Evolutionary conservation across 2,888 invertebrate genomes (phyloP).

Genomic region (Eretmocerus hayati): DNA sequence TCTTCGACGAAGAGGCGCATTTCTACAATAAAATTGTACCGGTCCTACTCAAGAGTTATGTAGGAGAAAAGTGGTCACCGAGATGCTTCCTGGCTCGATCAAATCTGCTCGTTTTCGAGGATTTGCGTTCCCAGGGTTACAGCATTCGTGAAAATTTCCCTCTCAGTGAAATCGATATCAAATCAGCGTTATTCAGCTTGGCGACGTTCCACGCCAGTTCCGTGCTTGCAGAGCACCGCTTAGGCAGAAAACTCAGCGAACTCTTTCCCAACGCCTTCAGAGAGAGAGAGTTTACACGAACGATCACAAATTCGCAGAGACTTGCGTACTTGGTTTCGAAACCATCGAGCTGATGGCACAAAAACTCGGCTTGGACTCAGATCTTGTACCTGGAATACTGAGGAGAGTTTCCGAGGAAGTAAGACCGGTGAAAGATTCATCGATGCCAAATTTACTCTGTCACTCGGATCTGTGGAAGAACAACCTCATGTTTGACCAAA

Average conservation of each 20-base stretch:
- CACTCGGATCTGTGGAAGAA: no score
- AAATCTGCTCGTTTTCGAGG: conserved; percentile 44
- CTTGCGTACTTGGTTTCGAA: not conserved
- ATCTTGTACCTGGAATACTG: not conserved
- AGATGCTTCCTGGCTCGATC: conserved; percentile 36
- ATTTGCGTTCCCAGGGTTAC: conserved; percentile 38
- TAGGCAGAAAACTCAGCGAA: conserved; percentile 3
- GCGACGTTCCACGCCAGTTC: conserved; percentile 35
- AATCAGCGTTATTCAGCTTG: conserved; percentile 27
- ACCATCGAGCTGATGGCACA: not conserved
- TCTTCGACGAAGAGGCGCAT: conserved; percentile 24
- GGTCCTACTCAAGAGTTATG: not conserved
- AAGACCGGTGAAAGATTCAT: no score
- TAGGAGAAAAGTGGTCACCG: conserved; percentile 30
- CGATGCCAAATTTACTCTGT: no score
- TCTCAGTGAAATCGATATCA: conserved; percentile 20
- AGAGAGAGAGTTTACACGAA: conserved; percentile 1
- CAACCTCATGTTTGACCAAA: conserved; percentile 7
- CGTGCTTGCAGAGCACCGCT: conserved; percentile 27
- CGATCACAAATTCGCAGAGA: not conserved
- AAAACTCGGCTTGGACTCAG: not conserved
- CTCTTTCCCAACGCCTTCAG: conserved; percentile 3
- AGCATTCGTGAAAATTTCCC: conserved; percentile 26
- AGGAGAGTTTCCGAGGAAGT: conserved; percentile 54
- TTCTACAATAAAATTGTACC: not conserved